phyloP scores from a whole-genome alignment of 2,888 invertebrate genomes.

The Dendrolimus pini region DNA sequence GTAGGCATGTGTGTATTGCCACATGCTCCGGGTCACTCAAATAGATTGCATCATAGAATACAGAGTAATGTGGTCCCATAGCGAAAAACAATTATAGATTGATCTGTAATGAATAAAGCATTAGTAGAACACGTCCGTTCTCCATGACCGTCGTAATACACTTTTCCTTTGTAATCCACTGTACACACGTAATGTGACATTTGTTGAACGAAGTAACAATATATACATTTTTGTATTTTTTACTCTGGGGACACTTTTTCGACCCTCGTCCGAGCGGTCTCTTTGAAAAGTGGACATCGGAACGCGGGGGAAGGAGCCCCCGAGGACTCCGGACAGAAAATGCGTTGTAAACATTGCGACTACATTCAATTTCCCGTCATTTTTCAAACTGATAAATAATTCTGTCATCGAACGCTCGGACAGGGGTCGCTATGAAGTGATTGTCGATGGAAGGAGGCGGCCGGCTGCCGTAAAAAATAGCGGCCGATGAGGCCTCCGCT shows the following conservation, averaged over 20 bases:
- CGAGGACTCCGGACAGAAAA: constrained; percentile 72
- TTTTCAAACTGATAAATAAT: constrained; percentile 79
- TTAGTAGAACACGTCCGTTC: constrained; percentile 36
- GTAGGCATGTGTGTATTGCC: constrained; percentile 16
- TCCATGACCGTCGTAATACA: constrained; percentile 37
- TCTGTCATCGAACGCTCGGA: constrained; percentile 76
- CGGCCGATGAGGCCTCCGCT: constrained; percentile 56
- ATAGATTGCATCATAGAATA: constrained; percentile 61
- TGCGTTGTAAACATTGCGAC: constrained; percentile 78
- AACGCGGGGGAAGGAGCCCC: constrained; percentile 75
- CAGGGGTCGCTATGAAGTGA: constrained; percentile 76
- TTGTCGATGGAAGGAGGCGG: constrained; percentile 65
- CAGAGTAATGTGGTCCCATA: constrained; percentile 27
- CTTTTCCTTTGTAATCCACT: constrained; percentile 65
- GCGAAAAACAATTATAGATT: constrained; percentile 65
- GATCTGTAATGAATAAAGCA: constrained; percentile 59
- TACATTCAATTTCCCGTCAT: constrained; percentile 79
- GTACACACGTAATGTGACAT: constrained; percentile 52
- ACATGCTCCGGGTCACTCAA: constrained; percentile 58
- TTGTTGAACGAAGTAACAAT: constrained; percentile 63
- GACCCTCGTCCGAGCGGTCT: constrained; percentile 77
- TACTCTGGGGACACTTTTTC: constrained; percentile 75
- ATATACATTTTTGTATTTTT: constrained; percentile 73
- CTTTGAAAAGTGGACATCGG: constrained; percentile 77
- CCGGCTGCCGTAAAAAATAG: constrained; percentile 65